A percentile compares a stretch with the other conserved stretches of the same genome.
These are phyloP conservation scores for Desmodus rotundus DNA, from an alignment of 2,113 vertebrate species.

Conservation along the genomic window DNA sequence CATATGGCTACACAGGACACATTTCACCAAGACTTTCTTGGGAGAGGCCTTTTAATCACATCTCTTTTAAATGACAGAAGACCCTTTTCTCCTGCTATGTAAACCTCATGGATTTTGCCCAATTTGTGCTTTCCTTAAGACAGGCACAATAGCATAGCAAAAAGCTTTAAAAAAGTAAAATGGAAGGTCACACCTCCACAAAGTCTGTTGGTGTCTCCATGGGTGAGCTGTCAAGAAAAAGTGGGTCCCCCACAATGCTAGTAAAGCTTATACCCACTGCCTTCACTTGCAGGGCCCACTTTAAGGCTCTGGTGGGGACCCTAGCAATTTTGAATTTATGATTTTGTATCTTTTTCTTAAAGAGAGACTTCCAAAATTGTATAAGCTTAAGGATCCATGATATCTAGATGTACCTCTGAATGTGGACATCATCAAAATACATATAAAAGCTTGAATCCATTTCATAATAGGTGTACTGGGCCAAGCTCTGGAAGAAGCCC, in stretches of 20 bases:
- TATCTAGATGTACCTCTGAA: not conserved
- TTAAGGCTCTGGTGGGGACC: not conserved
- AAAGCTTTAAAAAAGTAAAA: not conserved
- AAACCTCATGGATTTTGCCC: not conserved
- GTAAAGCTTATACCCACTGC: not conserved
- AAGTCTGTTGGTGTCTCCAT: not conserved
- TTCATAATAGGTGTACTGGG: not conserved
- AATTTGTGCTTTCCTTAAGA: constrained; percentile 31
- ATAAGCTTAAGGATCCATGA: not conserved
- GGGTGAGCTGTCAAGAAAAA: not conserved
- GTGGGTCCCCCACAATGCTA: not conserved
- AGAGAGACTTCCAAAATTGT: not conserved
- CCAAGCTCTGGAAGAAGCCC: not conserved
- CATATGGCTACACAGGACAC: not conserved
- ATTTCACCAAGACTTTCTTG: constrained; percentile 3
- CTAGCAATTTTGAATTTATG: not conserved
- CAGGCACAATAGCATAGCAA: not conserved
- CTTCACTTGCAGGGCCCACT: not conserved
- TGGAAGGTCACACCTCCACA: not conserved
- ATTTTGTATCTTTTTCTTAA: not conserved
- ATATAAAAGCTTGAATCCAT: not conserved
- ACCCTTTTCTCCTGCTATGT: constrained; percentile 18
- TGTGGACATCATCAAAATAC: not conserved
- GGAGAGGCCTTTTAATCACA: not conserved
- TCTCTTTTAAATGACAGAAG: constrained; percentile 62